Conservation (phyloP, 2,888 invertebrate genomes). For the Teleiodes luculella region DNA sequence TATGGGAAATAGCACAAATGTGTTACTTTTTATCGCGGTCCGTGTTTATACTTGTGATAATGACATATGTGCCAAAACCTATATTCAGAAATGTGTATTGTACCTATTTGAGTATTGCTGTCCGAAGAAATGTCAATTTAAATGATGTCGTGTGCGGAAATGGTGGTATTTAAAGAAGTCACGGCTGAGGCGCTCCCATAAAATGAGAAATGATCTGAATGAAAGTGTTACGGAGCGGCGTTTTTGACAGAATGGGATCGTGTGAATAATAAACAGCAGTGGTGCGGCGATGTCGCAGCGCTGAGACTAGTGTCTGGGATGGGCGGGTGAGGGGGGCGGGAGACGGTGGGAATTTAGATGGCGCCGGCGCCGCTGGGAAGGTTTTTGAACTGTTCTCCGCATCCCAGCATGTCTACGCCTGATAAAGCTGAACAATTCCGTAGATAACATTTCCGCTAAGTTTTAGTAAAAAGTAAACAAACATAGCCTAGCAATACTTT, state of each 20-base stretch:
- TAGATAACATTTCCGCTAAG: no score
- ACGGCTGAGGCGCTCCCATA: conserved; percentile 37
- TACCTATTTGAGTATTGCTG: neutral
- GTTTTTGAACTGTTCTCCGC: neutral
- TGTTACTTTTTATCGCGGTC: conserved; percentile 59
- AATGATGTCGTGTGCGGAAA: neutral
- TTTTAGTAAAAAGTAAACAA: no score
- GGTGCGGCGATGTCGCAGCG: conserved; percentile 39
- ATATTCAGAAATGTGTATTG: neutral
- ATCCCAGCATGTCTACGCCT: neutral
- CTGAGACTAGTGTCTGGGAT: neutral
- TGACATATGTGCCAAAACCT: conserved; percentile 42
- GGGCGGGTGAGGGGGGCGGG: neutral
- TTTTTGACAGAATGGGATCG: conserved; percentile 61
- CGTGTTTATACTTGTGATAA: conserved; percentile 59
- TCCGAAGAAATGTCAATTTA: neutral
- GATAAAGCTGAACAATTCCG: neutral
- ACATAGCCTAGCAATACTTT: no score
- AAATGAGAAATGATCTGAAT: conserved; percentile 39
- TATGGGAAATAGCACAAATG: conserved; percentile 72
- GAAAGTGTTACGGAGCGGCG: conserved; percentile 44
- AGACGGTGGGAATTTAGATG: no score
- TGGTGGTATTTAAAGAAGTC: neutral
- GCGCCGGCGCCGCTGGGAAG: conserved; percentile 1
- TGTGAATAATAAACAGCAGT: conserved; percentile 60